These are phyloP conservation scores for Chymomyza amoena DNA, from an alignment of 2,888 invertebrate species.

Conservation along the genomic window DNA sequence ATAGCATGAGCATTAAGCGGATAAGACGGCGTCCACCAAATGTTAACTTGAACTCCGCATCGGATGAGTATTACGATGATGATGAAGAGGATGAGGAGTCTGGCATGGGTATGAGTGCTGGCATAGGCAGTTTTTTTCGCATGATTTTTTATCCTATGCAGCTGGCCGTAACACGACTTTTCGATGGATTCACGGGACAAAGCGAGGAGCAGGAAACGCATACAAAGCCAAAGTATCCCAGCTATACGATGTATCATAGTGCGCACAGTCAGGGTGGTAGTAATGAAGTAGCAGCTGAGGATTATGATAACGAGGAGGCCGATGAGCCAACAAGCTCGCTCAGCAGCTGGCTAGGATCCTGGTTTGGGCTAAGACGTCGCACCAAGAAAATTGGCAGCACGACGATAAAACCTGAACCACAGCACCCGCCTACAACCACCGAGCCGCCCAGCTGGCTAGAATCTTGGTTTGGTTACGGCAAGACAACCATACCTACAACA, in stretches of 20 bases:
- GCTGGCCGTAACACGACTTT: conserved; percentile 67
- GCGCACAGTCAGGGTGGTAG: conserved; percentile 46
- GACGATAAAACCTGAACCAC: conserved; percentile 42
- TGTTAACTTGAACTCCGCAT: not conserved
- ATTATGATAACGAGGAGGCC: conserved; percentile 43
- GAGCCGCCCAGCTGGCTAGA: conserved; percentile 72
- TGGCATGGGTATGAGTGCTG: conserved; percentile 22
- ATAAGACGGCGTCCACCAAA: conserved; percentile 56
- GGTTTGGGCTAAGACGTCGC: conserved; percentile 67
- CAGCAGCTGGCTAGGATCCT: conserved; percentile 73
- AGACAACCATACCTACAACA: conserved; percentile 41
- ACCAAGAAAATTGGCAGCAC: conserved; percentile 65
- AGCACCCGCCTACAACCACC: conserved; percentile 18
- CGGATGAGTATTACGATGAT: conserved; percentile 50
- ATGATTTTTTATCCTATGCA: conserved; percentile 76
- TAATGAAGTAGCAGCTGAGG: conserved; percentile 29
- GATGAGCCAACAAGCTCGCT: conserved; percentile 41
- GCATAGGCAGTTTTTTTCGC: conserved; percentile 71
- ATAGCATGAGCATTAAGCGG: conserved; percentile 57
- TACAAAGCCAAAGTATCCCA: conserved; percentile 60
- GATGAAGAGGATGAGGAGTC: conserved; percentile 49
- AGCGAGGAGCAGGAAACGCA: conserved; percentile 40
- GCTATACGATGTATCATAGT: conserved; percentile 72
- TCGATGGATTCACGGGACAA: conserved; percentile 55
- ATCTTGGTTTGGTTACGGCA: conserved; percentile 74